Base-by-base conservation (phyloP, 2,888 invertebrate genomes). In the Tortricodes alternella region DNA sequence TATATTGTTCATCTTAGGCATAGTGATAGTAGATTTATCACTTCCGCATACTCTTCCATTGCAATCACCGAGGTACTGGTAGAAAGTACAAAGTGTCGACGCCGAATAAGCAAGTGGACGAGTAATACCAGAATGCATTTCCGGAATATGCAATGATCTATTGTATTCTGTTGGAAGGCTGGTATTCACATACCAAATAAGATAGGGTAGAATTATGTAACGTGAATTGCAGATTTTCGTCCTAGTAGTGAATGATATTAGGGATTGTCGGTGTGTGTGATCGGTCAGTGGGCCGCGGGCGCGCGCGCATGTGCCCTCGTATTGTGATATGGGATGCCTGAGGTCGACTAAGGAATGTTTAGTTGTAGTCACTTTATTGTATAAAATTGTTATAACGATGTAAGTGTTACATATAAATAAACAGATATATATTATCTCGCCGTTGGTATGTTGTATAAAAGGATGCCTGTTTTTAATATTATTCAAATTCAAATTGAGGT, bases 341-440 rank as follows among this genome's bases (percentile, higher is more conserved):
- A 62, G 74, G 65, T 73, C 62, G 68, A 71, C 73, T 68, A 67
- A 70, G 65, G 76, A 77, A 77, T 75, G 80, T 73, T 73, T 84
- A 80, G 70, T 73, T 76, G 68, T 76, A 73, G 58, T 63, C 64
- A 66, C 68, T 74, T 77, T 71, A 76, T 71, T 80, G 79, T 79
- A 79, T 75, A 58, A 78, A 78, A 80, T 80, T 84, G 83, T 83
- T 81, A 76, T 80, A 69, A 65, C 62, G 61, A 59, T 69, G 55
- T 87, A 88, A 86, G 84, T 88, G 88, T 89, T 88, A 83, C 80
- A 80, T 78, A 80, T 84, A 83, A 79, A 81, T 81, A 78, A 69
- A 76, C 70, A 46, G 56, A 62, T 60, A 59, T 78, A 70, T 78
- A 84, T 82, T 80, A 75, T 80, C 75, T 74, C 70, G 72, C 79